Conservation (phyloP, 1,140 invertebrate genomes). For the Diachasma alloeum region DNA sequence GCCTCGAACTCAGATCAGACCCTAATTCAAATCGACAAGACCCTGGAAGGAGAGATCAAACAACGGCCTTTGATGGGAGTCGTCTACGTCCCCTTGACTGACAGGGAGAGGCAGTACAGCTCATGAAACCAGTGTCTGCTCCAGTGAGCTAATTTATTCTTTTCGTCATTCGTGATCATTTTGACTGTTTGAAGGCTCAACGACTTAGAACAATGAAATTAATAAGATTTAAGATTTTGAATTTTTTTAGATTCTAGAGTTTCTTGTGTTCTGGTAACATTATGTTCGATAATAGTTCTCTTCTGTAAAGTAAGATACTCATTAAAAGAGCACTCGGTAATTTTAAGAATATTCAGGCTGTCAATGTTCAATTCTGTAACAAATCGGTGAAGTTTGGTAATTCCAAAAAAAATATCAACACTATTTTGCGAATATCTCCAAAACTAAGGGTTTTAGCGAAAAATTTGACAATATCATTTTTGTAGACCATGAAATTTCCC, state of each 20-base stretch:
- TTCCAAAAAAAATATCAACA: too few relatives aligned
- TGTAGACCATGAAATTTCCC: too few relatives aligned
- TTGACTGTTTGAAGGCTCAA: not conserved
- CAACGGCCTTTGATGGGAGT: slow-evolving; percentile 91
- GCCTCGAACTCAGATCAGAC: slow-evolving; percentile 82
- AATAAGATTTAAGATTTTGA: not conserved
- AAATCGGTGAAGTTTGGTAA: too few relatives aligned
- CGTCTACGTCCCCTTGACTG: slow-evolving; percentile 96
- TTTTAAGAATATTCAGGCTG: too few relatives aligned
- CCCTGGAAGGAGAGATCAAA: slow-evolving; percentile 79
- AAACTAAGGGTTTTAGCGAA: too few relatives aligned
- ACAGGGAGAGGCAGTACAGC: slow-evolving; percentile 75
- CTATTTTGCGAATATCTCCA: too few relatives aligned
- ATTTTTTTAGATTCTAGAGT: not conserved
- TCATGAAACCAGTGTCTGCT: slow-evolving; percentile 53
- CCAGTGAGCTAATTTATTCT: slow-evolving; percentile 38
- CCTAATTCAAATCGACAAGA: slow-evolving; percentile 88
- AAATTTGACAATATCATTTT: too few relatives aligned
- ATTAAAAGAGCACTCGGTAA: too few relatives aligned
- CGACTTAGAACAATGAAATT: not conserved
- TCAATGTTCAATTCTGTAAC: too few relatives aligned
- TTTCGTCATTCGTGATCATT: slow-evolving; percentile 1
- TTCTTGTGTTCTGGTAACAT: not conserved
- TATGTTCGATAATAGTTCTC: not conserved
- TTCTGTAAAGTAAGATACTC: not conserved